Base-by-base conservation (phyloP, 2,113 vertebrate genomes). In the Pelmatolapia mariae region DNA sequence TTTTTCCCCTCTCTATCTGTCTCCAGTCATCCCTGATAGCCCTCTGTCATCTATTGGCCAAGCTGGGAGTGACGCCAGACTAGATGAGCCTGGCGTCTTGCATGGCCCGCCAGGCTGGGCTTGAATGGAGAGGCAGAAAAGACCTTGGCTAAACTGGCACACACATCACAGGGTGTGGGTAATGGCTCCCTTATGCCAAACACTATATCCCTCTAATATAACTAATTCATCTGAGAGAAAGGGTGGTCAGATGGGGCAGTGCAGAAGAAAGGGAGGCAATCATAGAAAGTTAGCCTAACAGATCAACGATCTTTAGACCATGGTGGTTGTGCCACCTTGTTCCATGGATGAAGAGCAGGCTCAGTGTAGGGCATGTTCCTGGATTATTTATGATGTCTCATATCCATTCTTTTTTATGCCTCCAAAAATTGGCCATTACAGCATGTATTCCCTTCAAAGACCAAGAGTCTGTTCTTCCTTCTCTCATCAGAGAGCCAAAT, bases 61-160 rank as follows among this genome's bases (percentile, higher is more conserved):
- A 90, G 92, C 89, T 84, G 89, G 94, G 92, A 94, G 86, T 16
- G 38, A 54, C 50, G 92, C 94, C 95, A 95, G 88, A 63, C 85
- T 84, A 83, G 82, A 89, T 90, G 89, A 92, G 91, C 71, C 87
- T 92, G 91, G 86, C 78, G 88, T 91, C 87, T 76, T 86, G 61
- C 85, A 66, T 61, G 86, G 84, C 66, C 85, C 31, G n/a, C 83
- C 82, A 84, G 89, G 81, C 90, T 87, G 81, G 82, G 87, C 89
- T 86, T 88, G 91, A 94, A 89, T 86, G 83, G 83, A 94, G 91
- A 82, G 90, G 86, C 85, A 89, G 85, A 89, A 83, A 91, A 84
- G 93, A 92, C 93, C 76, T 79, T 90, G 91, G 94, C 91, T 91
- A 90, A 94, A 92, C 88, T 94, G 94, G 93, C 90, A 89, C 66